These are phyloP conservation scores for Tilapia sparmanii DNA, from an alignment of 2,113 vertebrate species.

Conservation along the genomic window DNA sequence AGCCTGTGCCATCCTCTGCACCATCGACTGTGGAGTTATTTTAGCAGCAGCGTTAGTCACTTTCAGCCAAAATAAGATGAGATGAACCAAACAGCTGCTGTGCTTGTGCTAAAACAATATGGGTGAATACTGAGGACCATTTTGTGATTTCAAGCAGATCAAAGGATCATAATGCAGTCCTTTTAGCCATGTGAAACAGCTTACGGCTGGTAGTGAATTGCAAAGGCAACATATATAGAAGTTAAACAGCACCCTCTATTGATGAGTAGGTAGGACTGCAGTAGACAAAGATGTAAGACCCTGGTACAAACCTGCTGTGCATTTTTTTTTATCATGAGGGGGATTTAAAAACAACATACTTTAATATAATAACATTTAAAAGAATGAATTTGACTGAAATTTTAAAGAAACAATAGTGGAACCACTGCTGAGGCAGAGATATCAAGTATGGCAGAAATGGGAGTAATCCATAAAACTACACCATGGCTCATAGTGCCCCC, in stretches of 20 bases:
- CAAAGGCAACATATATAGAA: not conserved
- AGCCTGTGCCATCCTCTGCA: constrained; percentile 35
- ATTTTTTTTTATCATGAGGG: not conserved
- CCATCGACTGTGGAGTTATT: constrained; percentile 33
- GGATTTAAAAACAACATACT: not conserved
- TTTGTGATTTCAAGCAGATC: constrained; percentile 16
- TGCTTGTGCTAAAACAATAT: not conserved
- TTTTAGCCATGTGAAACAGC: constrained; percentile 30
- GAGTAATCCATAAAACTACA: not conserved
- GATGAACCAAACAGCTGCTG: not conserved
- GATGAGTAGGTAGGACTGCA: not conserved
- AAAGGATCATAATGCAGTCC: constrained; percentile 17
- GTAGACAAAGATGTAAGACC: not conserved
- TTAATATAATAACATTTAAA: not conserved
- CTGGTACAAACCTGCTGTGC: not conserved
- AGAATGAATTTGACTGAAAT: not conserved
- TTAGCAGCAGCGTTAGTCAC: constrained; percentile 28
- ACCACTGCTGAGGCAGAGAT: not conserved
- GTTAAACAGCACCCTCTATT: constrained; percentile 30
- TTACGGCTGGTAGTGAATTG: constrained; percentile 14
- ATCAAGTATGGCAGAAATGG: not conserved
- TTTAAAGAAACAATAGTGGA: not conserved
- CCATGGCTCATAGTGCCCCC: constrained; percentile 13
- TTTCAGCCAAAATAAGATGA: constrained; percentile 21
- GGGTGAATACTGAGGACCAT: not conserved